Conservation (phyloP, 2,113 vertebrate species). For the Odontesthes bonariensis region DNA sequence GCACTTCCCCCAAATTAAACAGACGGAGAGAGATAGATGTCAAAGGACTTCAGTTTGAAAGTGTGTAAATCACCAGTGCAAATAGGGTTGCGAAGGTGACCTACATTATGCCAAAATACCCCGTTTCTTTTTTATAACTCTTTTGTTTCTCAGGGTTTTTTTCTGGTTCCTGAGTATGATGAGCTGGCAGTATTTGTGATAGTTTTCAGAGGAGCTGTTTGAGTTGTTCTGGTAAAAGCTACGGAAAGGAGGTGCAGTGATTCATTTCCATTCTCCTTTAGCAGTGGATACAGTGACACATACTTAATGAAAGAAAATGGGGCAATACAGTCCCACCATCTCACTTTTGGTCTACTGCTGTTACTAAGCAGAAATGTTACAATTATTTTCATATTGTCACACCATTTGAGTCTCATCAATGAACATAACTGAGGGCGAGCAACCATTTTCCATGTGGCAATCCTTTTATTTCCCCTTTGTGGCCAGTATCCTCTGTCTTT, state of each 20-base stretch:
- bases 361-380: no score
- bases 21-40: background rate
- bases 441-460: no score
- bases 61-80: background rate
- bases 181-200: background rate
- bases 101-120: background rate
- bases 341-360: no score
- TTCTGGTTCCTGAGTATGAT: background rate
- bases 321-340: no score
- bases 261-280: no score
- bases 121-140: background rate
- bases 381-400: no score
- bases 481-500: no score
- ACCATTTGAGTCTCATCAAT: no score
- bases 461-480: no score
- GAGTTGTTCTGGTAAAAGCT: background rate
- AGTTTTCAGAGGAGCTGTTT: background rate
- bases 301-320: no score
- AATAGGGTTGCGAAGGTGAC: background rate
- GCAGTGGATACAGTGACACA: no score
- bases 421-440: no score
- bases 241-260: background rate
- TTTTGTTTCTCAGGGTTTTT: background rate
- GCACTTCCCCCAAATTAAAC: constrained; percentile 66
- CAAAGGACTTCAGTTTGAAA: background rate